Percentiles rank a stretch among this genome's conserved stretches.
Conservation (phyloP, 2,113 vertebrate species). For the Lasiurus borealis region DNA sequence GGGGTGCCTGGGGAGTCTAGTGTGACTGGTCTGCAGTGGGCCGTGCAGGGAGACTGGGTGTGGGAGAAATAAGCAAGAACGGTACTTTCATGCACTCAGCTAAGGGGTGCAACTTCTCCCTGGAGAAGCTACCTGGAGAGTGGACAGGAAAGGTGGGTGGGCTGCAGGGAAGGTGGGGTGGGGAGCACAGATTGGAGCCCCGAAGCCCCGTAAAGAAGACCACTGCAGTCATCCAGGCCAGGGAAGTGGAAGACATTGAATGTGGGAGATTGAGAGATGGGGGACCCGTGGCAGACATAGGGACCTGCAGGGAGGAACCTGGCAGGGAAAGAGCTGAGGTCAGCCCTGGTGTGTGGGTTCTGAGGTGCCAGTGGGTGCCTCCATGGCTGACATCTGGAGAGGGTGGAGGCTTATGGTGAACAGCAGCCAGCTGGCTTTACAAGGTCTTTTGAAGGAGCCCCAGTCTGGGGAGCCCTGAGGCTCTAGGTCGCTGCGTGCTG, state of each 20-base stretch:
- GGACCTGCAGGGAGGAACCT: neutral
- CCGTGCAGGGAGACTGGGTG: neutral
- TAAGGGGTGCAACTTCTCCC: neutral
- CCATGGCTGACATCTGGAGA: neutral
- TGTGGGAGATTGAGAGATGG: neutral
- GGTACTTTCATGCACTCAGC: neutral
- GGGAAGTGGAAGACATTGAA: neutral
- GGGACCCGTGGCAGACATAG: fast-evolving
- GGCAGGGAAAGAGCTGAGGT: neutral
- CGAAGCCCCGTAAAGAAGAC: neutral
- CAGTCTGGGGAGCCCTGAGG: neutral
- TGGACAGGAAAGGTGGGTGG: neutral
- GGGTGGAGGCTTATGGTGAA: neutral
- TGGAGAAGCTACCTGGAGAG: neutral
- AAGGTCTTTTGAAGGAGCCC: neutral
- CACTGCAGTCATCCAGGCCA: neutral
- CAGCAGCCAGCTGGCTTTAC: neutral
- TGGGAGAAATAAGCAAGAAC: neutral
- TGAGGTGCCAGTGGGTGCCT: neutral
- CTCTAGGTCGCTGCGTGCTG: neutral
- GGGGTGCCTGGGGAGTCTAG: neutral
- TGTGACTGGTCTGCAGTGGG: neutral
- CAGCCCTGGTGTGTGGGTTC: neutral
- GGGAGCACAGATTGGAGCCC: neutral
- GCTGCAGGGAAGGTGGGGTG: neutral